phyloP scores from a whole-genome alignment of 2,888 invertebrate species.

The Sclerodermus sp. region DNA sequence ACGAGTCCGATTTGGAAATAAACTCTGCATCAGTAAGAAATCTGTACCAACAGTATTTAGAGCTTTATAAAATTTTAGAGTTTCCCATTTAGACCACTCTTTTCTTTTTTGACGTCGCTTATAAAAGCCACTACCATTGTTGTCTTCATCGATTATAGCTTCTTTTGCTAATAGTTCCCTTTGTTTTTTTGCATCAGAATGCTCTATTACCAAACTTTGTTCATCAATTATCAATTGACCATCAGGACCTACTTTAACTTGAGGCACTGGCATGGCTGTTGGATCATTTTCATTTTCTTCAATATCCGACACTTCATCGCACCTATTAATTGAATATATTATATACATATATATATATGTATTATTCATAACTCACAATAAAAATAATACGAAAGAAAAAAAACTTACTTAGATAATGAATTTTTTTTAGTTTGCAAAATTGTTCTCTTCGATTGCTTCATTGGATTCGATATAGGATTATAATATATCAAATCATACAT shows the following conservation, averaged over 20 bases:
- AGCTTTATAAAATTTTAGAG: conserved; percentile 88
- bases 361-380: no score
- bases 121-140: conserved; percentile 65
- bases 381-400: no score
- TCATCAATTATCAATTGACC: conserved; percentile 86
- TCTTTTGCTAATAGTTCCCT: conserved; percentile 68
- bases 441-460: conserved; percentile 54
- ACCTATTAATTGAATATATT: conserved; percentile 10
- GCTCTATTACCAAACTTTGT: conserved; percentile 79
- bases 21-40: conserved; percentile 83
- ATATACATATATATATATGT: no score
- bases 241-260: conserved; percentile 83
- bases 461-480: conserved; percentile 80
- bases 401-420: conserved; percentile 40
- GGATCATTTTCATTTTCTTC: conserved; percentile 53
- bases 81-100: conserved; percentile 79
- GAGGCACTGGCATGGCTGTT: conserved; percentile 71
- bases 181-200: conserved; percentile 66
- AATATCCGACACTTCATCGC: conserved; percentile 14
- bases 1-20: conserved; percentile 79
- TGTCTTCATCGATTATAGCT: conserved; percentile 69
- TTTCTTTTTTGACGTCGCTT: conserved; percentile 69
- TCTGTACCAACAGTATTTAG: conserved; percentile 89
- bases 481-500: conserved; percentile 93
- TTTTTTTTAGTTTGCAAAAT: conserved; percentile 14